Evolutionary conservation across 2,113 vertebrate species (phyloP), one percentile per base, ranked within the genome.

Genomic region (Neolamprologus tretocephalus): DNA sequence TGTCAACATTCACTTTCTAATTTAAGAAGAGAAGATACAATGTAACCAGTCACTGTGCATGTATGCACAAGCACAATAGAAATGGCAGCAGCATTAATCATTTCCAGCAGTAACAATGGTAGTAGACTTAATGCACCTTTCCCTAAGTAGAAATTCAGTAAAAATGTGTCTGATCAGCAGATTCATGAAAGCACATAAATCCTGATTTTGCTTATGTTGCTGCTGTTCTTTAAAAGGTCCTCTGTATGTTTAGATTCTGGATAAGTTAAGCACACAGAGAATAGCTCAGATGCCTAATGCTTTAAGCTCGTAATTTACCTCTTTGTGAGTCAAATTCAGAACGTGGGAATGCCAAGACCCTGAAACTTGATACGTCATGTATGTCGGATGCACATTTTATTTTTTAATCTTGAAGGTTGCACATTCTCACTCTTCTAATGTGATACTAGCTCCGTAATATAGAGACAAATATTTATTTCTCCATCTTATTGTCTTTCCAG

Each of bases 401-500:
- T 40, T 40, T 68, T 1, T 68, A 40, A 0, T 37, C 61, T 13
- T 37, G 61, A 37, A 8, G 63, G 33, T 68, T 37, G 61, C 33
- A 37, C 19, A 21, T 37, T 68, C 63, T 37, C 2, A 13, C 33
- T 21, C 0, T 40, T 21, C 63, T 37, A 37, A 40, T 68, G 33
- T 13, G 63, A 47, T 7, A 0, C 3, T 47, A 47, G 17, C 28
- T 73, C n/a, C 3, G 9, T 23, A n/a, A 7, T 2, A 53, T 19
- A n/a, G 3, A 55, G 17, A 19, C 53, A 21, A 28, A 81, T 42
- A 31, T 88, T 86, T 7, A 88, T 51, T 16, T 26, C 1, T 82
- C 7, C 35, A 4, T 42, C 23, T 26, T 86, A 2, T 92, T 37
- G 92, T 83, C 2, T 90, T 88, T 94, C 28, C 95, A 99, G 98